phyloP scores from a whole-genome alignment of 2,888 invertebrate species.

The Clanis bilineata region DNA sequence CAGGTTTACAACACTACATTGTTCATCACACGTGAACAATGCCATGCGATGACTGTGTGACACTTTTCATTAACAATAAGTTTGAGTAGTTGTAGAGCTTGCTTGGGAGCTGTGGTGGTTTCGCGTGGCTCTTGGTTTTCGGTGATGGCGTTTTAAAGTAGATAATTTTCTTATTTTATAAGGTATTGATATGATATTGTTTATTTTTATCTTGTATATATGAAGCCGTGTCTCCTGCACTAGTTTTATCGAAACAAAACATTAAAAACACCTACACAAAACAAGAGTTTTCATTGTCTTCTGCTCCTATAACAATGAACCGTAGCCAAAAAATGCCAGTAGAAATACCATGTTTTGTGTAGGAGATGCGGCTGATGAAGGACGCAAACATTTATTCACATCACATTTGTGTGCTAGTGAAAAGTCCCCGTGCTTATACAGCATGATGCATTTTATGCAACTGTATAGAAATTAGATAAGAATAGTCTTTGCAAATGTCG shows the following conservation, averaged over 20 bases:
- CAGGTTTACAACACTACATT: slow-evolving; percentile 38
- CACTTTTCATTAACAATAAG: slow-evolving; percentile 54
- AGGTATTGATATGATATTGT: background rate
- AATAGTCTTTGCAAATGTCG: too few species aligned
- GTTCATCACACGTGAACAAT: slow-evolving; percentile 26
- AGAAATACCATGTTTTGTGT: too few species aligned
- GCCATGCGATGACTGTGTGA: slow-evolving; percentile 38
- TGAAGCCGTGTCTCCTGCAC: too few species aligned
- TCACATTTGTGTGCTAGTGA: background rate
- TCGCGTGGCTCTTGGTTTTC: slow-evolving; percentile 46
- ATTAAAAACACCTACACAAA: too few species aligned
- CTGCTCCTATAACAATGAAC: too few species aligned
- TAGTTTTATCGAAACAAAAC: too few species aligned
- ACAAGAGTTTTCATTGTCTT: too few species aligned
- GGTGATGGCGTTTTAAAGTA: slow-evolving; percentile 53
- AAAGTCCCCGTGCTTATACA: background rate
- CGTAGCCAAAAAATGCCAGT: too few species aligned
- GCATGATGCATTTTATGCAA: slow-evolving; percentile 12
- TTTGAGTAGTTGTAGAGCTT: slow-evolving; percentile 67
- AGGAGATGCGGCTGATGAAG: too few species aligned
- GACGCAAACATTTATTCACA: background rate
- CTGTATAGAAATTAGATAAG: too few species aligned
- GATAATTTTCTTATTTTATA: slow-evolving; percentile 15
- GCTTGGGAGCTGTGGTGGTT: slow-evolving; percentile 69
- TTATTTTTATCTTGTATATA: background rate